phyloP scores from a whole-genome alignment of 2,888 invertebrate species.

The Crematogaster levior region DNA sequence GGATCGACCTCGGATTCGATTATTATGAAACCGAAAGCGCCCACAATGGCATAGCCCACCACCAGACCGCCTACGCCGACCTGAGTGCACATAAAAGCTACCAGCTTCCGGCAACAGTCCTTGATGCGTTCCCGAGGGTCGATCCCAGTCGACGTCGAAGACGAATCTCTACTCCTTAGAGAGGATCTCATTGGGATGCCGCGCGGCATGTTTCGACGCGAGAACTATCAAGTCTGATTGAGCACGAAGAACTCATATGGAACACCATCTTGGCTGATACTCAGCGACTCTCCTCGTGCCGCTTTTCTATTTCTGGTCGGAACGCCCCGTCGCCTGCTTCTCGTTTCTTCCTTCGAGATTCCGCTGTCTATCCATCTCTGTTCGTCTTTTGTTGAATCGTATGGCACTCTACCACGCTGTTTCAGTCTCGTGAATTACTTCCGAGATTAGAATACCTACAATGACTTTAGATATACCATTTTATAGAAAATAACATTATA shows the following conservation, averaged over 20 bases:
- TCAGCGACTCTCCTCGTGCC: constrained; percentile 62
- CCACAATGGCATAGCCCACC: constrained; percentile 94
- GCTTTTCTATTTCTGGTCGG: constrained; percentile 75
- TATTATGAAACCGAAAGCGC: constrained; percentile 93
- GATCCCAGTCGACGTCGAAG: constrained; percentile 89
- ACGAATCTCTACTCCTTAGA: constrained; percentile 88
- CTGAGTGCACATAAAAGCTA: constrained; percentile 97
- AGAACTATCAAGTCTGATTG: constrained; percentile 11
- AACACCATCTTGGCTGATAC: constrained; percentile 63
- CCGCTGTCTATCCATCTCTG: constrained; percentile 44
- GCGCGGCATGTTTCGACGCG: constrained; percentile 74
- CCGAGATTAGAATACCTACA: neutral
- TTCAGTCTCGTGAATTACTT: neutral
- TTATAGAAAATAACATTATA: neutral
- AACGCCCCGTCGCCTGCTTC: constrained; percentile 55
- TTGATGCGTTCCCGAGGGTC: constrained; percentile 92
- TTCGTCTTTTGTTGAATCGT: constrained; percentile 38
- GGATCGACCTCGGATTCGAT: constrained; percentile 88
- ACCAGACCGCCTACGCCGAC: constrained; percentile 94
- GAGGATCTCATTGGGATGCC: constrained; percentile 86
- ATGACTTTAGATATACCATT: neutral
- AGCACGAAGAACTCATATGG: constrained; percentile 56
- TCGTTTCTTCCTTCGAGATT: constrained; percentile 48
- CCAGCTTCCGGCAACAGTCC: constrained; percentile 94
- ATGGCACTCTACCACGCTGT: neutral